phyloP scores from a whole-genome alignment of 2,113 vertebrate genomes.

The Ciconia stormi region DNA sequence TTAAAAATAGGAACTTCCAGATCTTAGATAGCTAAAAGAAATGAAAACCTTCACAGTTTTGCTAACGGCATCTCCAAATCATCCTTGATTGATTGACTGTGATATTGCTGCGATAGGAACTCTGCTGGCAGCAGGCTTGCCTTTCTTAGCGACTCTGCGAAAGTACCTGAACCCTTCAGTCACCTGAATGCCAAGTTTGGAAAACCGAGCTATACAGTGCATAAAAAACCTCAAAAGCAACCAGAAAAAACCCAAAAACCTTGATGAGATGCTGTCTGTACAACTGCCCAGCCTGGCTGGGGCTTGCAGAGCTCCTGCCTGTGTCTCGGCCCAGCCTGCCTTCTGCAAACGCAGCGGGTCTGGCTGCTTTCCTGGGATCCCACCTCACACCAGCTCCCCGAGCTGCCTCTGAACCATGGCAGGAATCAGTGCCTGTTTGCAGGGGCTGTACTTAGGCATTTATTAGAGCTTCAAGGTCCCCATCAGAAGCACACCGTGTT shows the following conservation, averaged over 20 bases:
- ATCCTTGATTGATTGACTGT: not conserved
- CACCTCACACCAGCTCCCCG: not conserved
- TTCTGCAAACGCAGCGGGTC: fast-evolving
- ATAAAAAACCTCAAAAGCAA: not conserved
- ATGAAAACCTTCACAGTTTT: not conserved
- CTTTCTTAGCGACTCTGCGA: not conserved
- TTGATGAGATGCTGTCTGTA: not conserved
- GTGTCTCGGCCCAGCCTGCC: not conserved
- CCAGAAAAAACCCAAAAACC: too few relatives aligned
- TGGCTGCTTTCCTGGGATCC: not conserved
- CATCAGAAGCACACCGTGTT: fast-evolving
- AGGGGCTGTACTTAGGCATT: not conserved
- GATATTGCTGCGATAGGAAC: not conserved
- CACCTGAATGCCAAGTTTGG: not conserved
- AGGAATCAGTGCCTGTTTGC: fast-evolving
- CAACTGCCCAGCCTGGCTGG: not conserved
- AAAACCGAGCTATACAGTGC: not conserved
- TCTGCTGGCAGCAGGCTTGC: not conserved
- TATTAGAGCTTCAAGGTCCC: not conserved
- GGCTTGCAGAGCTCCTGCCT: not conserved
- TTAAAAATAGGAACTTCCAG: not conserved
- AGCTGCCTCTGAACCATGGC: not conserved
- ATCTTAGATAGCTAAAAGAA: not conserved
- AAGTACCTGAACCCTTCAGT: not conserved
- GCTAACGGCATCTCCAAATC: not conserved